Percentiles rank a stretch among this genome's conserved stretches.
Conservation (phyloP, 2,113 vertebrate genomes). For the Piprites chloris region DNA sequence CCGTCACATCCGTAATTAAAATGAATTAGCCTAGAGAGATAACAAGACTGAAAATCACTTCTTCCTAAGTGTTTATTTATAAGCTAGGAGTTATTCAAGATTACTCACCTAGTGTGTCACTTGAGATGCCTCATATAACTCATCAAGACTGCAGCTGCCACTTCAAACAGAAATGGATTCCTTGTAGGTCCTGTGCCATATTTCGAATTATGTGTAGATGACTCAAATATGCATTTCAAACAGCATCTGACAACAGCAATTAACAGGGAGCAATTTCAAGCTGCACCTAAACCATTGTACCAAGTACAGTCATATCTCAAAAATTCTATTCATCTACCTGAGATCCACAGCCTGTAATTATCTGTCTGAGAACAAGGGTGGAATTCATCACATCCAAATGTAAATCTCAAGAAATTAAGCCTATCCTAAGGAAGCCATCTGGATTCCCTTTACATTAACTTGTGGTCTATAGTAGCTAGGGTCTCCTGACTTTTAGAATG, state of each 20-base stretch:
- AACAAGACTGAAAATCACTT: not conserved
- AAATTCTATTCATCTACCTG: not conserved
- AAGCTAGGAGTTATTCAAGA: not conserved
- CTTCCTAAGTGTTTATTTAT: not conserved
- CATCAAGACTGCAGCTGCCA: not conserved
- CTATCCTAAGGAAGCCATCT: not conserved
- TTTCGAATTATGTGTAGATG: not conserved
- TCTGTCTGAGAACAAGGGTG: not conserved
- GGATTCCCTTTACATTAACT: not conserved
- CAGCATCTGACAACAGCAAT: not conserved
- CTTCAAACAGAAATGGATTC: constrained; percentile 2
- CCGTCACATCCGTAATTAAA: not conserved
- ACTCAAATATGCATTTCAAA: not conserved
- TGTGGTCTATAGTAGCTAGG: not conserved
- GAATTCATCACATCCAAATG: not conserved
- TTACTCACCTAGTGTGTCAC: not conserved
- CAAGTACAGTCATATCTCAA: not conserved
- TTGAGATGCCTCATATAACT: not conserved
- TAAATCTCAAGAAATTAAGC: not conserved
- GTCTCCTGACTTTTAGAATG: not conserved
- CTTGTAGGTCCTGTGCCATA: not conserved
- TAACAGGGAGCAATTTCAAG: not conserved
- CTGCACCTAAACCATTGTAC: not conserved
- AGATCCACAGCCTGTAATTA: not conserved
- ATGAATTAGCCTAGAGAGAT: not conserved